phyloP scores from a whole-genome alignment of 2,113 vertebrate species.

The Lophura nycthemera region DNA sequence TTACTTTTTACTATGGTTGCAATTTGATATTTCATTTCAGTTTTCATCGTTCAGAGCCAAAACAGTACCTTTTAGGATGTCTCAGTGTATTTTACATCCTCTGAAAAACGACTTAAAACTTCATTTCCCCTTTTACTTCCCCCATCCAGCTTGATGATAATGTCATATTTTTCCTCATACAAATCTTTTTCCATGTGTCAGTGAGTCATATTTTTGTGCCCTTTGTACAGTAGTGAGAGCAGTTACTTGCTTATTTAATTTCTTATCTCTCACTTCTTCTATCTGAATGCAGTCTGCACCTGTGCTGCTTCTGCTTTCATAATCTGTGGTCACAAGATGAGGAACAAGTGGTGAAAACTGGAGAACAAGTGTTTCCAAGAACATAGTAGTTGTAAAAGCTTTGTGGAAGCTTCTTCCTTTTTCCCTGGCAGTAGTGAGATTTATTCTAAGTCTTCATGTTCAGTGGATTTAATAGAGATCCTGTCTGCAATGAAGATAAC shows the following conservation, averaged over 20 bases:
- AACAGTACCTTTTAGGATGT: background rate
- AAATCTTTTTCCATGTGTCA: background rate
- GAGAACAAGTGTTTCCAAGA: background rate
- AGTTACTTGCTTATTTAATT: background rate
- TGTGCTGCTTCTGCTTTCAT: background rate
- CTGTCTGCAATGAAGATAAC: background rate
- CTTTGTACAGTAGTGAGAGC: background rate
- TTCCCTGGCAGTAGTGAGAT: background rate
- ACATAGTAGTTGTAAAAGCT: background rate
- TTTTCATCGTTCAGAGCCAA: background rate
- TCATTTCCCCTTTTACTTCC: background rate
- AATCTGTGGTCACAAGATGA: background rate
- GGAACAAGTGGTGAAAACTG: background rate
- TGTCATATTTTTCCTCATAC: background rate
- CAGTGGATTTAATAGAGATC: background rate
- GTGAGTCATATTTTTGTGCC: background rate
- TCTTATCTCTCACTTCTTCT: background rate
- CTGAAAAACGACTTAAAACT: background rate
- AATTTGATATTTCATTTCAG: background rate
- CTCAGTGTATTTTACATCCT: background rate
- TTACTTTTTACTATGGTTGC: background rate
- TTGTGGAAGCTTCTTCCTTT: background rate
- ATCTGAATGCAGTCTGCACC: background rate
- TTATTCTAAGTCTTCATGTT: background rate
- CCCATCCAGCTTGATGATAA: background rate